Evolutionary conservation across 2,113 vertebrate genomes (phyloP).

Genomic region (Alexandromys fortis): DNA sequence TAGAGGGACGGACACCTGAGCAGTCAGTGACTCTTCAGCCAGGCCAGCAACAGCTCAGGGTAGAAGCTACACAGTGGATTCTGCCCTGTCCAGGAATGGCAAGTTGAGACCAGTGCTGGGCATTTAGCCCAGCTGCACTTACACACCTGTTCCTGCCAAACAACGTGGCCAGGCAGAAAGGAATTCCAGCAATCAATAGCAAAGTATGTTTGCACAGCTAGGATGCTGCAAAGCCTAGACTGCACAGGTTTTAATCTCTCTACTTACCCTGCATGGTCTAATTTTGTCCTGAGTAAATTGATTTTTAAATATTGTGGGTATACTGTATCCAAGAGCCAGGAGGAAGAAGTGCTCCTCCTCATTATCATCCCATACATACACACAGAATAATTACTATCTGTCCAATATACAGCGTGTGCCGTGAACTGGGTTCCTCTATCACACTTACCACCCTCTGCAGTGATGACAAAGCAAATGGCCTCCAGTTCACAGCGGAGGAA

Average conservation of each 20-base stretch:
- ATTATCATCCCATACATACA: not conserved
- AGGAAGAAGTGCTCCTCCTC: not conserved
- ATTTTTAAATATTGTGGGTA: not conserved
- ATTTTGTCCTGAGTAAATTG: not conserved
- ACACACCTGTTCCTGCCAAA: not conserved
- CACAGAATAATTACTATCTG: not conserved
- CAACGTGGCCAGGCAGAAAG: not conserved
- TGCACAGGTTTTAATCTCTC: not conserved
- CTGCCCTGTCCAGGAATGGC: not conserved
- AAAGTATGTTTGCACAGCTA: not conserved
- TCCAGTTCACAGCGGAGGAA: not conserved
- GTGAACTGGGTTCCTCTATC: not conserved
- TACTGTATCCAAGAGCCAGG: not conserved
- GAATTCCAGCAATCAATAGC: not conserved
- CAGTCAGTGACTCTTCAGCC: not conserved
- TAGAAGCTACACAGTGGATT: not conserved
- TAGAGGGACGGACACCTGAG: not conserved
- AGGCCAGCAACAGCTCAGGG: not conserved
- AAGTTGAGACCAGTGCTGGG: not conserved
- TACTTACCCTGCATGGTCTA: not conserved
- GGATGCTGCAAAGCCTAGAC: not conserved
- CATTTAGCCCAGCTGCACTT: not conserved
- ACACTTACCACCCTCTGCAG: not conserved
- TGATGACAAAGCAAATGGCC: not conserved
- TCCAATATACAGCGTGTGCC: not conserved